Evolutionary conservation across 92 coral and sea anemone genomes (phyloP).

Genomic region (Palythoa heliodiscus): DNA sequence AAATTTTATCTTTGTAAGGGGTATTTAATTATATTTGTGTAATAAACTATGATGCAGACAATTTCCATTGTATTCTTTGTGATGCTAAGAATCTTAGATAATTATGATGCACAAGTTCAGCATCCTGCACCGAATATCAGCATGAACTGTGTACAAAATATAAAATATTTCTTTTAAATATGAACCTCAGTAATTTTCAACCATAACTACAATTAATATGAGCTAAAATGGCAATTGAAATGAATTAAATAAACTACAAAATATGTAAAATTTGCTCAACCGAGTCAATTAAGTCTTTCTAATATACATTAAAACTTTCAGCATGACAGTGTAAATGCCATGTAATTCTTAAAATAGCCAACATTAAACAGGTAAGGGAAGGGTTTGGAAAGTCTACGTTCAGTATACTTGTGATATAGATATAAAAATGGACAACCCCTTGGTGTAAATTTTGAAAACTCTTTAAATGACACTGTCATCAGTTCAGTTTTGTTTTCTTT

Average conservation of each 20-base stretch:
- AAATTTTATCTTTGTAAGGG: constrained; percentile 2
- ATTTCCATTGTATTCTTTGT: constrained; percentile 12
- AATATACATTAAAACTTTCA: not conserved
- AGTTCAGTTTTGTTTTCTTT: constrained; percentile 34
- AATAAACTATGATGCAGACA: constrained; percentile 17
- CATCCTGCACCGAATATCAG: constrained; percentile 4
- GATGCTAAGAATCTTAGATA: not conserved
- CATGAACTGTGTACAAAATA: constrained; percentile 18
- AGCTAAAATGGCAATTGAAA: constrained; percentile 11
- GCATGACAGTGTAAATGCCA: not conserved
- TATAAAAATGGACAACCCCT: too few relatives aligned
- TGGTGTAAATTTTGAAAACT: not conserved
- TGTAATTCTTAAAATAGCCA: not conserved
- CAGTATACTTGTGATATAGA: too few relatives aligned
- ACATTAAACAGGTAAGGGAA: not conserved
- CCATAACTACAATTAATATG: constrained; percentile 12
- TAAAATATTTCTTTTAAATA: not conserved
- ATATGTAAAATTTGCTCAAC: constrained; percentile 3
- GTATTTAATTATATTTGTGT: constrained; percentile 11
- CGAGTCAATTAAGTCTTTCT: not conserved
- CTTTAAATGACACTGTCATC: constrained; percentile 10
- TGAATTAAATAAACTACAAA: constrained; percentile 3
- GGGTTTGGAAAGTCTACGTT: not conserved
- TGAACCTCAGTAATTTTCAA: constrained; percentile 14
- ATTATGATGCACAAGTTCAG: constrained; percentile 6